A percentile compares a stretch with the other conserved stretches of the same genome.
phyloP scores from a whole-genome alignment of 2,888 invertebrate genomes.

The Hyposoter didymator region DNA sequence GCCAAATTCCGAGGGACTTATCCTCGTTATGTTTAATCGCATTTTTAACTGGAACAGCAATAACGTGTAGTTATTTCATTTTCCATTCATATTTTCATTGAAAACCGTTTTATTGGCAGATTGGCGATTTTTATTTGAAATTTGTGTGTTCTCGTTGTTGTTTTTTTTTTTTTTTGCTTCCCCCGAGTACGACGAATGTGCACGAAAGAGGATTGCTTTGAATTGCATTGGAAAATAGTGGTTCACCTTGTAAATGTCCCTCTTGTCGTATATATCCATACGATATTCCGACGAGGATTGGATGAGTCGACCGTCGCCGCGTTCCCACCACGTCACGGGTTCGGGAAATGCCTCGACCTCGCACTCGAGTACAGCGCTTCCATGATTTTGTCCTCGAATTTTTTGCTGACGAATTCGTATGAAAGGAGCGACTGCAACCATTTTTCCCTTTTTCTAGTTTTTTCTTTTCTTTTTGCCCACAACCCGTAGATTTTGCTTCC shows the following conservation, averaged over 20 bases:
- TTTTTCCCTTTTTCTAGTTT: not conserved
- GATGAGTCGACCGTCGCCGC: slow-evolving; percentile 90
- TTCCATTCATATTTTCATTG: not conserved
- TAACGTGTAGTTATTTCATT: not conserved
- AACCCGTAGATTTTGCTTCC: not conserved
- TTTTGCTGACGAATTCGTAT: slow-evolving; percentile 92
- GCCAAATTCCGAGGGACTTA: slow-evolving; percentile 89
- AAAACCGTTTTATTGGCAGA: not conserved
- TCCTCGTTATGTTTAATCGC: slow-evolving; percentile 90
- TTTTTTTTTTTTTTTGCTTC: slow-evolving; percentile 19
- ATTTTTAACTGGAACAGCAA: slow-evolving; percentile 88
- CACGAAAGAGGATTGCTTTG: slow-evolving; percentile 34
- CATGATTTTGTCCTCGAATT: slow-evolving; percentile 90
- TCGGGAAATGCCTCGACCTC: slow-evolving; percentile 95
- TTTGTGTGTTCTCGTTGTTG: not conserved
- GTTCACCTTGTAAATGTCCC: slow-evolving; percentile 84
- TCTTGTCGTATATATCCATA: slow-evolving; percentile 86
- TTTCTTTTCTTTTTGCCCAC: not conserved
- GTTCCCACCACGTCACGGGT: slow-evolving; percentile 94
- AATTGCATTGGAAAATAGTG: slow-evolving; percentile 45
- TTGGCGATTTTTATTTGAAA: not conserved
- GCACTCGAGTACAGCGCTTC: slow-evolving; percentile 91
- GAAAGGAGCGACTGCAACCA: slow-evolving; percentile 91
- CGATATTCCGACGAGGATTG: slow-evolving; percentile 88
- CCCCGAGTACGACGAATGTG: not conserved